Percentiles rank a stretch among this genome's conserved stretches.
Evolutionary conservation across 2,797 vertebrate genomes (phyloP).

Genomic region (Otolemur crassicaudatus): DNA sequence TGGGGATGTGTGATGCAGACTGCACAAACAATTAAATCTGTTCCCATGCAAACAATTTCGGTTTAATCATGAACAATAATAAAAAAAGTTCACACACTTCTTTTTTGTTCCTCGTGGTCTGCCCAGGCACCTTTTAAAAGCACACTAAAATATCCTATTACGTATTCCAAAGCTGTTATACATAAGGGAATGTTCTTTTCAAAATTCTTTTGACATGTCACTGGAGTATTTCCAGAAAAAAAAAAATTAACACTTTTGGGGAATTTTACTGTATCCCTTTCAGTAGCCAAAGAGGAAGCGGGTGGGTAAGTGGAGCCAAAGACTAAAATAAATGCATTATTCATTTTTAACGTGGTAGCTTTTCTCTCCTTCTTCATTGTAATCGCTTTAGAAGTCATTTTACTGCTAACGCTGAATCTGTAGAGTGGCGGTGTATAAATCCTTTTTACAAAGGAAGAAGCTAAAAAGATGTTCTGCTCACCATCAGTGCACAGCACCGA

Average conservation of each 20-base stretch:
- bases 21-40: conserved; percentile 75
- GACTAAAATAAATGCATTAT: conserved; percentile 74
- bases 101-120: conserved; percentile 44
- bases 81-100: conserved; percentile 54
- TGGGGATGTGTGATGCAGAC: conserved; percentile 43
- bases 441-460: conserved; percentile 66
- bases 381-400: conserved; percentile 65
- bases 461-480: conserved; percentile 66
- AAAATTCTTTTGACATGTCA: conserved; percentile 75
- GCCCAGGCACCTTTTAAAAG: conserved; percentile 54
- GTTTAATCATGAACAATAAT: conserved; percentile 59
- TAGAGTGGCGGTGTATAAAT: conserved; percentile 59
- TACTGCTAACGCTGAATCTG: conserved; percentile 65
- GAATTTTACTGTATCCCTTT: conserved; percentile 68
- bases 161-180: conserved; percentile 67
- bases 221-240: conserved; percentile 74
- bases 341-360: conserved; percentile 70
- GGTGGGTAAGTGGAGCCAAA: not conserved
- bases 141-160: conserved; percentile 61
- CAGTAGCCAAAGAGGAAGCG: conserved; percentile 52
- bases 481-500: conserved; percentile 66
- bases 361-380: conserved; percentile 66
- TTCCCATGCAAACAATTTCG: conserved; percentile 69
- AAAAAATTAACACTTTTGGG: conserved; percentile 71
- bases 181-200: conserved; percentile 68